Percentiles rank a stretch among this genome's conserved stretches.
phyloP scores from a whole-genome alignment of 2,888 invertebrate genomes.

The Willowsia nigromaculata region DNA sequence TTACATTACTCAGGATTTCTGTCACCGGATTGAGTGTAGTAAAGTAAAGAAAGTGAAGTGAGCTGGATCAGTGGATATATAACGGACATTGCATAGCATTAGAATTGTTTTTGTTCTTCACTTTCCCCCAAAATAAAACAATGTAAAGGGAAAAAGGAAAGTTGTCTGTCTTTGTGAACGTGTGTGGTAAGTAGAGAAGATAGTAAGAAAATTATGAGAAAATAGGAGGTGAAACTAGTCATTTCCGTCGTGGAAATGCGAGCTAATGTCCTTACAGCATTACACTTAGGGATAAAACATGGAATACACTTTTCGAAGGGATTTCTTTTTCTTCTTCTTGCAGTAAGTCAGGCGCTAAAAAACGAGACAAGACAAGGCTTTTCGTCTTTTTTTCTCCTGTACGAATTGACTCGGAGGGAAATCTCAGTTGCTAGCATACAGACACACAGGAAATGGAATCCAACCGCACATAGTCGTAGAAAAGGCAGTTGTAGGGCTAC shows the following conservation, averaged over 20 bases:
- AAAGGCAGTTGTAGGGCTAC: conserved; percentile 59
- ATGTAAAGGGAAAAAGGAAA: conserved; percentile 23
- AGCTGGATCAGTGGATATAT: conserved; percentile 5
- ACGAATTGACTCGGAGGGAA: conserved; percentile 62
- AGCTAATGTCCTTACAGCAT: conserved; percentile 78
- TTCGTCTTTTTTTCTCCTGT: conserved; percentile 64
- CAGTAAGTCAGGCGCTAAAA: conserved; percentile 63
- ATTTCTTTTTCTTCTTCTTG: background rate
- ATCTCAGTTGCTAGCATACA: conserved; percentile 69
- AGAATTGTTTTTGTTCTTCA: background rate
- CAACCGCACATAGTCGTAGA: conserved; percentile 75
- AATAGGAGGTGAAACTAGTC: conserved; percentile 78
- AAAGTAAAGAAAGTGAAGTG: background rate
- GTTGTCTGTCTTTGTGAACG: conserved; percentile 18
- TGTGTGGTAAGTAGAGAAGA: conserved; percentile 62
- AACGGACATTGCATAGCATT: conserved; percentile 55
- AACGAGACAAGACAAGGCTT: conserved; percentile 69
- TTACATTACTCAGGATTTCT: background rate
- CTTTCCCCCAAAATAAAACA: background rate
- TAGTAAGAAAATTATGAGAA: conserved; percentile 73
- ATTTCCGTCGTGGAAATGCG: conserved; percentile 78
- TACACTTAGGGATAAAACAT: conserved; percentile 19
- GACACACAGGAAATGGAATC: conserved; percentile 78
- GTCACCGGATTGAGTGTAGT: background rate
- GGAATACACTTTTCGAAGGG: background rate